Conservation (phyloP, 1,140 invertebrate species). For the Temnothorax curvispinosus region DNA sequence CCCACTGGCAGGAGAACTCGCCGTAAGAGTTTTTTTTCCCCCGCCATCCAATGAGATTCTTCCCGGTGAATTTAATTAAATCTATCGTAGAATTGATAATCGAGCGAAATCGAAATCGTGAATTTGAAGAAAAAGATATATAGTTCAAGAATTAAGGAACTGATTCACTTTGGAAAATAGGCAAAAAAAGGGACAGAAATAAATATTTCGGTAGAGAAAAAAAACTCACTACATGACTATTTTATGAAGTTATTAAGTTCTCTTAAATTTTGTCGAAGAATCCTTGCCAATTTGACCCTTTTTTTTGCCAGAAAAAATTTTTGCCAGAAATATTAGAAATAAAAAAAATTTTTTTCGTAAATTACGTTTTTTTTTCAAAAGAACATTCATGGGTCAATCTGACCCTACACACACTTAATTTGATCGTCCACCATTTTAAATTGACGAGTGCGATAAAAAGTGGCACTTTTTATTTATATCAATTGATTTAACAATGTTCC, state of each 20-base stretch:
- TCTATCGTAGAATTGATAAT: neutral
- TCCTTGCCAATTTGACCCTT: neutral
- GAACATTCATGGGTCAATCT: too few species aligned
- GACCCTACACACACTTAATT: too few species aligned
- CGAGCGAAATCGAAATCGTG: neutral
- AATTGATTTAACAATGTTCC: too few species aligned
- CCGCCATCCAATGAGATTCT: neutral
- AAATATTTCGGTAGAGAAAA: neutral
- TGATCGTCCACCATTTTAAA: too few species aligned
- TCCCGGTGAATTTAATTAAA: neutral
- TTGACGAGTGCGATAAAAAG: too few species aligned
- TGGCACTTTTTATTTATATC: too few species aligned
- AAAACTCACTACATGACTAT: neutral
- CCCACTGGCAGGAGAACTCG: slow-evolving; percentile 76
- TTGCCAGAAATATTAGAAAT: too few species aligned
- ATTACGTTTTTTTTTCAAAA: too few species aligned
- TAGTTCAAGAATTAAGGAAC: neutral
- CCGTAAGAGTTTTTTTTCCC: slow-evolving; percentile 67
- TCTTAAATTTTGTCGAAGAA: neutral
- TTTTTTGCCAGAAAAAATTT: too few species aligned
- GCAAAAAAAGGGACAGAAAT: neutral
- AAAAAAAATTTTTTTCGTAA: too few species aligned
- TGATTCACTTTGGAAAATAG: neutral
- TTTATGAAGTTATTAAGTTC: neutral
- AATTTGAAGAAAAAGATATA: neutral